Evolutionary conservation across 2,113 vertebrate species (phyloP), one percentile per base, ranked within the genome.

Genomic region (Salminus brasiliensis): DNA sequence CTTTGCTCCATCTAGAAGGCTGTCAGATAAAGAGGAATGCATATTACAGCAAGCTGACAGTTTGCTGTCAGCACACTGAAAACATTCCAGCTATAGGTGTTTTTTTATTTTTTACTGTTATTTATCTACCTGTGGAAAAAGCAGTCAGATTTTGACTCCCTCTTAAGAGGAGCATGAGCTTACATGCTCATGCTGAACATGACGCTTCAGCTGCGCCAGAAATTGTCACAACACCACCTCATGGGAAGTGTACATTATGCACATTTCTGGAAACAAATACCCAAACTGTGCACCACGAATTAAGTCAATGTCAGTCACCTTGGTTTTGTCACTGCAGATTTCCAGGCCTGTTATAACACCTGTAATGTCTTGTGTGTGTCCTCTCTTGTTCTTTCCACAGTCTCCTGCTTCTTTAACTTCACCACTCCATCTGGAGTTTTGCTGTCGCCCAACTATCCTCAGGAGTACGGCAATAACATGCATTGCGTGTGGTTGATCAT

Each of bases 371-470:
- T 62, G 18, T 13, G 29, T 2, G 21, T 21, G 12, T 9, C 13
- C 2, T 57, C 59, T 25, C 16, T 4, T 62, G 11, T 8, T 63
- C n/a, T 18, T 27, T 76, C 47, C 39, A 29, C 60, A 94, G 93
- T 99, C 87, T 99, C 98, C 84, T 99, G 98, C 89, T 99, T 99
- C 90, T 99, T 99, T 94, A 99, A 99, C 91, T 99, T 99, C 88
- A 99, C 98, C 84, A 97, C 95, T 80, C 96, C 97, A 0, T 96
- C 96, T 0, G 98, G 98, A 34, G 93, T 94, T 6, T 94, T 99
- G 83, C 92, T 99, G 75, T 98, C 97, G 0, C 98, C 97, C 1
- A 98, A 98, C 91, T 99, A 99, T 90, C 98, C 98, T 0, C 97
- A 98, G 73, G 97, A 98, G 87, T 99, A 99, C 0, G 95, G 98